Base-by-base conservation (phyloP, 1,140 invertebrate genomes). In the Cataglyphis hispanica region DNA sequence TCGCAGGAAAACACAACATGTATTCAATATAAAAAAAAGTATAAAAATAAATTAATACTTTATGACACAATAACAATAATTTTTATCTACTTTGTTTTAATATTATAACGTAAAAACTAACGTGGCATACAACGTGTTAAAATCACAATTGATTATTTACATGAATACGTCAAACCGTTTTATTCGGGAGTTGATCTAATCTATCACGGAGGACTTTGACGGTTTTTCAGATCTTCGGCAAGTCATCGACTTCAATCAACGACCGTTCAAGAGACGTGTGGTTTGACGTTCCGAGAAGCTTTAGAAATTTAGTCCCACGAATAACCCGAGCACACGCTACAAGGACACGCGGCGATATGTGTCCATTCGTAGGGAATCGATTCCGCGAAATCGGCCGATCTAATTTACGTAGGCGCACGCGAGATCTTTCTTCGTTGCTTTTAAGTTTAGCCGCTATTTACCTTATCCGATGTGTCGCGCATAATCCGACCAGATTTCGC, bases 251-350 rank as follows among this genome's bases (percentile, higher is more conserved):
- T 80, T 46, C 64, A 70, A 80, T 80, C 77, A 80, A 80, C 77
- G 66, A 56, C n/a, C 22, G 64, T 50, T 80, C 64, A 19, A 69
- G 58, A 69, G 43, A 70, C 63, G 76, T 69, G 64, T 80, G 77
- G 46, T 87, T 83, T 75, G 77, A 78, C 76, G 61, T 91, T 91
- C 88, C 80, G 22, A 87, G 89, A 90, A 90, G 67, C 27, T 84
- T 84, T 60, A 85, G 77, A 86, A 87, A 86, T 46, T 72, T 46
- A 61, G 87, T 60, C 75, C 61, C 61, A 85, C 31, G 74, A 53
- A 77, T 81, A 80, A 40, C 63, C 50, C 67, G 40, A 19, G 25
- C 37, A 64, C 40, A 84, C 72, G 77, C 70, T 69, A 87, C 85
- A 77, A 90, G 88, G 86, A 86, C 58, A 86, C 84, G 75, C 86